Conservation (phyloP, 1,140 invertebrate species). For the Anastrepha obliqua region DNA sequence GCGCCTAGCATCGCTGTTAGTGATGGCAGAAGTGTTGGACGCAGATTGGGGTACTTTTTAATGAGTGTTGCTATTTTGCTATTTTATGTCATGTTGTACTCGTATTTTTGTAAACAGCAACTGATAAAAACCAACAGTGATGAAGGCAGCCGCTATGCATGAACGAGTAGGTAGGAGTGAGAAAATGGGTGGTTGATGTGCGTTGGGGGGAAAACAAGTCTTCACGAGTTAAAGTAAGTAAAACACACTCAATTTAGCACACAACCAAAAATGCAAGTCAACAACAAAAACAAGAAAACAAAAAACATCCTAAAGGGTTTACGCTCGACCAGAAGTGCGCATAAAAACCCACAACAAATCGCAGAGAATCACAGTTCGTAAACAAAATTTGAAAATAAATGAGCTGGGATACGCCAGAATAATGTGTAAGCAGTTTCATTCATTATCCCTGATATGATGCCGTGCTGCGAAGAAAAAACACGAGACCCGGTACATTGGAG, state of each 20-base stretch:
- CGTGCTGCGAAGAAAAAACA: neutral
- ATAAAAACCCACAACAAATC: slow-evolving; percentile 7
- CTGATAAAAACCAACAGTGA: neutral
- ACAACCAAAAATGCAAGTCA: neutral
- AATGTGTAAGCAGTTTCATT: slow-evolving; percentile 26
- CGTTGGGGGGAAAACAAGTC: neutral
- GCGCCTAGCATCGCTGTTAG: neutral
- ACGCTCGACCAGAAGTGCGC: neutral
- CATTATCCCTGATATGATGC: neutral
- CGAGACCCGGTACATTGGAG: neutral
- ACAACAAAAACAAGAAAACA: neutral
- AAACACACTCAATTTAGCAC: slow-evolving; percentile 11
- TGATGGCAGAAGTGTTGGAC: neutral
- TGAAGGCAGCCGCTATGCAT: neutral
- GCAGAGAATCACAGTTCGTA: slow-evolving; percentile 30
- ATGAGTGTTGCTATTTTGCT: slow-evolving; percentile 16
- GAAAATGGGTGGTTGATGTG: too few relatives aligned
- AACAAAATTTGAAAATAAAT: slow-evolving; percentile 51
- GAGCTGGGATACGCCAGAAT: slow-evolving; percentile 2
- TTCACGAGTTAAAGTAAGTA: neutral
- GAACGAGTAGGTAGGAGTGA: too few relatives aligned
- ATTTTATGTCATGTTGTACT: neutral
- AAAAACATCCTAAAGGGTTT: neutral
- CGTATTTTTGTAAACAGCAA: neutral
- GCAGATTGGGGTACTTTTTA: neutral